phyloP scores from a whole-genome alignment of 2,113 vertebrate species.

The Ptilonorhynchus violaceus region DNA sequence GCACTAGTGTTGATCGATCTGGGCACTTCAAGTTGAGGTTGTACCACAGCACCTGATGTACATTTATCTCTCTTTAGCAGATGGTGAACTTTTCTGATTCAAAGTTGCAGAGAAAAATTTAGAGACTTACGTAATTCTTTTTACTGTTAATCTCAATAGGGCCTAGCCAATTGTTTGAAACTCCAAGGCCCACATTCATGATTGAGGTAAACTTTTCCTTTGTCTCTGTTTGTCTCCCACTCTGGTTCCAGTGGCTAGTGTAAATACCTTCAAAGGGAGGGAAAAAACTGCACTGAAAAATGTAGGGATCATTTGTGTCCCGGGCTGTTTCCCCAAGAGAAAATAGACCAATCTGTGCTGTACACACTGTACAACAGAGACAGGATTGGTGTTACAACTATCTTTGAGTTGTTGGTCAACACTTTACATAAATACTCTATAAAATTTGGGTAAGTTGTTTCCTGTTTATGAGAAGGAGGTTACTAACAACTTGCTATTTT shows the following conservation, averaged over 20 bases:
- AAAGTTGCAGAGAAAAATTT: background rate
- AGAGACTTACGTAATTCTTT: background rate
- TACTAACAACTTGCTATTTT: background rate
- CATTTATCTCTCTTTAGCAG: background rate
- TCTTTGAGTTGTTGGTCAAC: background rate
- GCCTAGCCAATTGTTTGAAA: background rate
- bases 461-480: background rate
- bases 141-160: background rate
- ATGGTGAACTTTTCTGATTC: background rate
- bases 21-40: background rate
- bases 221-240: background rate
- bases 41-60: background rate
- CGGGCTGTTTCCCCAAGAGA: background rate
- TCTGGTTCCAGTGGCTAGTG: background rate
- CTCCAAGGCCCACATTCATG: rapidly evolving
- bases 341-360: background rate
- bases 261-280: background rate
- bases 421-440: background rate
- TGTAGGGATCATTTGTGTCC: background rate
- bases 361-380: background rate
- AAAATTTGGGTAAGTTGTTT: background rate
- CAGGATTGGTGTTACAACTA: background rate
- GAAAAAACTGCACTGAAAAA: background rate
- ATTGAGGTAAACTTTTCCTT: background rate
- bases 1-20: background rate